Evolutionary conservation across 2,797 vertebrate genomes (phyloP), one percentile per base, ranked within the genome.

Genomic region (Pangasius sanitwongsei): DNA sequence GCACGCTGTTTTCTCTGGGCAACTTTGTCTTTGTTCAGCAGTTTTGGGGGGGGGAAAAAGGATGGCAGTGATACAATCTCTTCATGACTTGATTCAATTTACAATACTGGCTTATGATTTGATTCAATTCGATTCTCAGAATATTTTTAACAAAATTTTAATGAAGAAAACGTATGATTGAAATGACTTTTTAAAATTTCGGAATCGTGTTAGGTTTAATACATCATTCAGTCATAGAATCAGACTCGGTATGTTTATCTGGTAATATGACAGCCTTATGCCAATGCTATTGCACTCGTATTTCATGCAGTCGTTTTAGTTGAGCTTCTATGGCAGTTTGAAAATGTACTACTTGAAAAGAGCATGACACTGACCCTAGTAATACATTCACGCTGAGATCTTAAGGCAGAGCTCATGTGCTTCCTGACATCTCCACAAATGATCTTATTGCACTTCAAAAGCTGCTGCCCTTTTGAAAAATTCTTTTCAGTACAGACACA

Each of bases 401-500:
- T 57, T 57, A 50, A 57, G n/a, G 23, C 28, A 89, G 86, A 87
- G 74, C 57, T 37, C 82, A 61, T 89, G 89, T 83, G 86, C 86
- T 13, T 28, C 15, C 87, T 92, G 92, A 90, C 90, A 90, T 92
- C 89, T 87, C 89, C 92, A 90, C 92, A 92, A 85, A 93, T 65
- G 89, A 89, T 94, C 92, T 80, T 48, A 57, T 88, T 88, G 6
- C 4, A 92, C 93, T 93, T 93, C 91, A 93, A 94, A 94, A 87
- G 0, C 78, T 93, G 91, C 85, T 41, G 69, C 55, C 6, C 63
- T 87, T 63, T 88, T 53, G 18, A 84, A 86, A 90, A 87, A 89
- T 69, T 57, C 85, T 72, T 77, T 80, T 89, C 63, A 53, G 78
- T 85, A 57, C 41, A 81, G 53, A 44, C n/a, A 25, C 50, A 57